Evolutionary conservation across 2,888 invertebrate genomes (phyloP).

Genomic region (Hypercompe scribonia): DNA sequence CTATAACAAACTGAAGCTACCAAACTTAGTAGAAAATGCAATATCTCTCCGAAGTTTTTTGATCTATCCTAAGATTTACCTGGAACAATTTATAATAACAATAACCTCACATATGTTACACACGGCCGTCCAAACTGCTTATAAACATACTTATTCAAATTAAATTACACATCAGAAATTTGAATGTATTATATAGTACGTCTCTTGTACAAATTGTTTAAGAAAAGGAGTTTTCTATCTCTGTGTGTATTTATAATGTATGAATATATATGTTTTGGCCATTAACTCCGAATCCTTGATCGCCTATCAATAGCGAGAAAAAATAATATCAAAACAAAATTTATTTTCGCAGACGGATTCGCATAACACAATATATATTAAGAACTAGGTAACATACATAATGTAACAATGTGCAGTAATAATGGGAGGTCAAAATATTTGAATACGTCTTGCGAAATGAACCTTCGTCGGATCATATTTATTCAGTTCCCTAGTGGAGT

Average conservation of each 20-base stretch:
- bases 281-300: background rate
- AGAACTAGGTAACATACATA: constrained; percentile 27
- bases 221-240: background rate
- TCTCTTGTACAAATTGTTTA: background rate
- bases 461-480: constrained; percentile 58
- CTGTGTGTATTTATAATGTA: background rate
- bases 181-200: background rate
- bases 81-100: too few species aligned
- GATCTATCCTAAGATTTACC: too few species aligned
- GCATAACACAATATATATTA: constrained; percentile 19
- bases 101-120: too few species aligned
- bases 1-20: too few species aligned
- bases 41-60: too few species aligned
- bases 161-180: too few species aligned
- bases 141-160: too few species aligned
- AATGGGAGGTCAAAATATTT: constrained; percentile 53
- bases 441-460: constrained; percentile 61
- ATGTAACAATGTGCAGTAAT: constrained; percentile 37
- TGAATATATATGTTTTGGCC: background rate
- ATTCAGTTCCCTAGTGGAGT: constrained; percentile 47
- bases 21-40: too few species aligned
- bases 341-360: constrained; percentile 4
- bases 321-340: background rate
- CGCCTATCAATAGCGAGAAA: background rate
- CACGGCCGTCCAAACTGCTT: too few species aligned